Base-by-base conservation (phyloP, 2,888 invertebrate species). In the Tipula helvola region DNA sequence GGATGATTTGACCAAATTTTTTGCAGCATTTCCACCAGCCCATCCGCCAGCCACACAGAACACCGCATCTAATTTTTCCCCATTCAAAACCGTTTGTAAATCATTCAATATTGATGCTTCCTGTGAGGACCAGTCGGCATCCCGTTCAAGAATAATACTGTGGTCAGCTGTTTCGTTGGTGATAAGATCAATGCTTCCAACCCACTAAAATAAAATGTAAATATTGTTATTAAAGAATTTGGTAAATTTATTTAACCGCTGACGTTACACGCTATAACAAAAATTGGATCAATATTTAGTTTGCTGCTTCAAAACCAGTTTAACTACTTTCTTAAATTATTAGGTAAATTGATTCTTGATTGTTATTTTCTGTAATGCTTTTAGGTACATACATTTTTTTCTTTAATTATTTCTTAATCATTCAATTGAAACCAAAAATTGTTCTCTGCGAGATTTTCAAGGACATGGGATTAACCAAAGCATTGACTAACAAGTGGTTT, bases 21-120 rank as follows among this genome's bases (percentile, higher is more conserved):
- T 96, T 87, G 94, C 93, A 12, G 97, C 96, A 93, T 97, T 98
- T 39, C 99, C 99, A 86, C 99, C 97, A 83, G 98, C 98, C 99
- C 99, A 99, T 86, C 99, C 99, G 85, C 99, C 99, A 88, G 99
- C 99, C 18, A 99, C 99, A 92, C 99, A 99, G 89, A 99, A 96
- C 85, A 99, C 95, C 42, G 97, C 99, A 92, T 98, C 98, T 89
- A 99, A 92, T 93, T 98, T 97, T 87, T 96, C 93, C 87, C 94
- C 95, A 89, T 94, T 94, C 57, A 97, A 91, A 16, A 94, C 94
- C 44, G 93, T 91, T 47, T 93, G 93, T 4, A 97, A 93, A 89
- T 95, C 94, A 18, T 92, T 91, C 13, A 95, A 91, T 85, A 98
- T 96, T 87, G 93, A 92, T 52, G 93, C 91, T 91, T 97, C 97